phyloP scores from a whole-genome alignment of 2,888 invertebrate species.

The Graphium colonna region DNA sequence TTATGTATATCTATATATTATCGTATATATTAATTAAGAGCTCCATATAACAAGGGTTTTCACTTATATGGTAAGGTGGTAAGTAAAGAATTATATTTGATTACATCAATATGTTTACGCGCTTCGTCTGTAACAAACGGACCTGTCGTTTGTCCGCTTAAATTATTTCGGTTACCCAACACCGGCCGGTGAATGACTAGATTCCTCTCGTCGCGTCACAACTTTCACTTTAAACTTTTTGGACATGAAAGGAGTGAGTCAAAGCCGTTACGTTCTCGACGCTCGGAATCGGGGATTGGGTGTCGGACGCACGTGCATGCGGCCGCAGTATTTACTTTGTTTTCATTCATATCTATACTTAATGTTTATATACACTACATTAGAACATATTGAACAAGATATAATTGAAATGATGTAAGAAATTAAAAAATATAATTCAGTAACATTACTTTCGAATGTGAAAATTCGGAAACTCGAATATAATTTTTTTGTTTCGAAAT shows the following conservation, averaged over 20 bases:
- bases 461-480: too few species aligned
- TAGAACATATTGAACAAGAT: too few species aligned
- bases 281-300: slow-evolving; percentile 30
- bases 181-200: slow-evolving; percentile 55
- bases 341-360: not conserved
- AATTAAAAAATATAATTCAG: too few species aligned
- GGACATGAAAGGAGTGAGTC: slow-evolving; percentile 44
- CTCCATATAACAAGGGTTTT: too few species aligned
- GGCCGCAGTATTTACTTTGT: slow-evolving; percentile 1
- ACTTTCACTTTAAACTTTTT: slow-evolving; percentile 76
- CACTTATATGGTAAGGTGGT: too few species aligned
- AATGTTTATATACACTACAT: too few species aligned
- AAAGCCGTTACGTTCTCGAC: slow-evolving; percentile 29
- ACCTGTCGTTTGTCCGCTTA: slow-evolving; percentile 38
- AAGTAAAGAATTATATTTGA: not conserved
- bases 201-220: slow-evolving; percentile 56
- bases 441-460: too few species aligned
- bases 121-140: not conserved
- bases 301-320: slow-evolving; percentile 16
- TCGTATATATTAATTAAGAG: not conserved
- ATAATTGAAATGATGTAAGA: too few species aligned
- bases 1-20: not conserved
- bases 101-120: not conserved
- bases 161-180: slow-evolving; percentile 65
- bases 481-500: too few species aligned